Base-by-base conservation (phyloP, 2,888 invertebrate genomes). In the Lobophora halterata region DNA sequence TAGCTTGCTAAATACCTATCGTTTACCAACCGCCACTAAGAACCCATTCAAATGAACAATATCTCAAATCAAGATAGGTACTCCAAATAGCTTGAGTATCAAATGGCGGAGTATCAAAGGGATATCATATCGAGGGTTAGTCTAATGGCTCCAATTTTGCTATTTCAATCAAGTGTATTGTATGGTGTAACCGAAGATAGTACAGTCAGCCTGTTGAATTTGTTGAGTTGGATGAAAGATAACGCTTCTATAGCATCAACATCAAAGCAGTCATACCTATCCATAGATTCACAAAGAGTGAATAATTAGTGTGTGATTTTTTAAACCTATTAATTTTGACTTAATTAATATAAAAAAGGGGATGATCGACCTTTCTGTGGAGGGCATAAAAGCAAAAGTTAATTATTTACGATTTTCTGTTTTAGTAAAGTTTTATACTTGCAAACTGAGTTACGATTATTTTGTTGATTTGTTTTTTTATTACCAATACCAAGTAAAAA, bases 331-430 rank as follows among this genome's bases (percentile, higher is more conserved):
- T n/a, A n/a, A n/a, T n/a, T n/a, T n/a, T n/a, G n/a, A n/a, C n/a
- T n/a, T n/a, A n/a, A n/a, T n/a, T n/a, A n/a, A n/a, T n/a, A n/a
- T n/a, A n/a, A n/a, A n/a, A n/a, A n/a, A 55, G 62, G 66, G 65
- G 63, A 71, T 65, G 65, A 72, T 68, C 69, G 72, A 71, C 76
- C 78, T 73, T 67, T 68, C 61, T 45, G 45, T 47, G 38, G 55
- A 52, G 68, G n/a, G n/a, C n/a, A n/a, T n/a, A n/a, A n/a, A n/a
- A n/a, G n/a, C n/a, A 60, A 63, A 55, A 55, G 53, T 76, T 74
- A 76, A 79, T 78, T 64, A 76, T 79, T 78, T 72, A 76, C 62
- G 65, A 60, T 58, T n/a, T n/a, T 54, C 55, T 53, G 55, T 61
- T 69, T 69, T 62, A 68, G n/a, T n/a, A n/a, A n/a, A n/a, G n/a